A percentile compares a stretch with the other conserved stretches of the same genome.
These are phyloP conservation scores for Heterodera carotae DNA, from an alignment of 1,140 invertebrate species.

Conservation along the genomic window DNA sequence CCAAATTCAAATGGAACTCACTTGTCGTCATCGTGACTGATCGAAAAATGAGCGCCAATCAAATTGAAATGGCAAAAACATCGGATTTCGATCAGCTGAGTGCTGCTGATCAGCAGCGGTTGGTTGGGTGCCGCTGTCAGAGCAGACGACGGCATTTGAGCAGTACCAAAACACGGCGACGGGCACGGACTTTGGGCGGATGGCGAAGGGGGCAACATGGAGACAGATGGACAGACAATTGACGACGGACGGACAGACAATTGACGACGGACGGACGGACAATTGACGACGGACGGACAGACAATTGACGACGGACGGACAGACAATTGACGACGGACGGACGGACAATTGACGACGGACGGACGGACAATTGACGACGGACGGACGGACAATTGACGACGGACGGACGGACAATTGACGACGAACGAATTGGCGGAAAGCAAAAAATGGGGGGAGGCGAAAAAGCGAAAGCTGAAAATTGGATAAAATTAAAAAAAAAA, in stretches of 20 bases:
- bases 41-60: constrained; percentile 28
- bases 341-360: no score
- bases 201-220: constrained; percentile 5
- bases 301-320: no score
- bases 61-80: constrained; percentile 33
- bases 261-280: no score
- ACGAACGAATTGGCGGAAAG: background rate
- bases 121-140: background rate
- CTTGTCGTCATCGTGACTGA: constrained; percentile 38
- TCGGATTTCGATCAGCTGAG: constrained; percentile 27
- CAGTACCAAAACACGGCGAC: background rate
- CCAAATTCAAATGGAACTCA: constrained; percentile 21
- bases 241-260: background rate
- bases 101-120: background rate
- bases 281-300: no score
- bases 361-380: no score
- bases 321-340: no score
- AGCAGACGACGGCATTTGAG: constrained; percentile 3
- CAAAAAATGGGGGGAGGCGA: background rate
- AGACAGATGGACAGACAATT: background rate
- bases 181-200: background rate
- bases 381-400: no score
- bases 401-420: background rate
- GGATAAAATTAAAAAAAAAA: background rate
- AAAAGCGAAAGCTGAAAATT: background rate